These are phyloP conservation scores for Hyphantria cunea DNA, from an alignment of 1,140 invertebrate species.

Conservation along the genomic window DNA sequence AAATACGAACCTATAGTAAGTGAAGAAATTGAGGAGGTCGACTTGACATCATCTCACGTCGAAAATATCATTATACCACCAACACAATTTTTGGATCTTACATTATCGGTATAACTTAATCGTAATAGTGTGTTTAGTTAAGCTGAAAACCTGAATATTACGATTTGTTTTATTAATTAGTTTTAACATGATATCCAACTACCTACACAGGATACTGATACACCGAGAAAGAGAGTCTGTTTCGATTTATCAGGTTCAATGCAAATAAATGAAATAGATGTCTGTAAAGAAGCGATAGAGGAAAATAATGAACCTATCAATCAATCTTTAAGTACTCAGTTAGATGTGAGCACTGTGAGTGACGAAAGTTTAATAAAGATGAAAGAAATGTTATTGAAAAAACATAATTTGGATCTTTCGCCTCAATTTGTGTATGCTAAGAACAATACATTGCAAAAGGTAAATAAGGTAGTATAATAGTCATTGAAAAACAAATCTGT, in stretches of 20 bases:
- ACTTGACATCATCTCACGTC: conserved; percentile 34
- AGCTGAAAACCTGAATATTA: no score
- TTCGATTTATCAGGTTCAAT: conserved; percentile 41
- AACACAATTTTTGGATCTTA: conserved; percentile 56
- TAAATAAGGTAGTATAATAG: background rate
- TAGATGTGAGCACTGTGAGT: conserved; percentile 44
- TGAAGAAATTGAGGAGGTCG: conserved; percentile 39
- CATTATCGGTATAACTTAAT: conserved; percentile 30
- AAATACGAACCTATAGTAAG: background rate
- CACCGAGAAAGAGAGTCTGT: conserved; percentile 44
- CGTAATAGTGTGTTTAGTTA: no score
- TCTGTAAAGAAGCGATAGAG: conserved; percentile 28
- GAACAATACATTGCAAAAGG: conserved; percentile 33
- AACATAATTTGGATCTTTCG: conserved; percentile 64
- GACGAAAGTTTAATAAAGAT: conserved; percentile 52
- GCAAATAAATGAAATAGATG: conserved; percentile 28
- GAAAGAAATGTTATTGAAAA: conserved; percentile 59
- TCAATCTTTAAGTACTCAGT: conserved; percentile 31
- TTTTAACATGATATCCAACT: no score
- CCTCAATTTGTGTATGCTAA: conserved; percentile 67
- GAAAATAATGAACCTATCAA: conserved; percentile 22
- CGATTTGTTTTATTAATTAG: no score
- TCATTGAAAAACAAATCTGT: background rate
- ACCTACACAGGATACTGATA: conserved; percentile 29
- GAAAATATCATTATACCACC: conserved; percentile 50